Evolutionary conservation across 1,140 invertebrate genomes (phyloP), one percentile per base, ranked within the genome.

Genomic region (Drosophila paulistorum): DNA sequence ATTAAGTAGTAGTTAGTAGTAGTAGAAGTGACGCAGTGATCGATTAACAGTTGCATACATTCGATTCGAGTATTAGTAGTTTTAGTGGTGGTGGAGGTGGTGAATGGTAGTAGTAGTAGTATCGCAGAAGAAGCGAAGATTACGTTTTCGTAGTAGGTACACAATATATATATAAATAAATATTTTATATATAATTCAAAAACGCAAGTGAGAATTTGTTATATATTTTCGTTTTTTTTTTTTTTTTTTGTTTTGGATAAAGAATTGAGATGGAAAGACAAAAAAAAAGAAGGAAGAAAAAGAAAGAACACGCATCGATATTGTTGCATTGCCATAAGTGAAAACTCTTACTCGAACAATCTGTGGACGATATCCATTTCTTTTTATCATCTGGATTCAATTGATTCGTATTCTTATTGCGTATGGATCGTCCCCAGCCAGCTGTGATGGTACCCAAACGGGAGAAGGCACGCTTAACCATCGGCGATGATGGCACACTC

Each of bases 401-500:
- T 76, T 96, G 94, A 84, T 94, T 85, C 9, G 95, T 93, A 82
- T 96, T 94, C 86, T 96, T 95, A 71, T 95, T 96, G 65, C 96
- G 93, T 72, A 97, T 97, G 20, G 96, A 97, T 26, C 96, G 93
- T 4, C 97, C 97, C 96, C 97, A 98, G 57, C 97, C 97, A 1
- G 97, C 96, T 7, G 97, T 98, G 66, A 98, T 95, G 6, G 96
- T 97, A 11, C 97, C 97, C 58, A 98, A 93, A 33, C 97, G 94
- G 5, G 96, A 97, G 91, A 98, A 98, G 2, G 97, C 97, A 35
- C 97, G 94, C 92, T 97, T 97, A 71, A 98, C 96, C 96, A 98
- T 98, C n/a, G 97, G 97, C 37, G 97, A 98, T 77, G 96, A 97
- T 2, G 97, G 97, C 37, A 98, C 97, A 91, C 97, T 98, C 94